Conservation (phyloP, 1,140 invertebrate genomes). For the Trichonephila inaurata region DNA sequence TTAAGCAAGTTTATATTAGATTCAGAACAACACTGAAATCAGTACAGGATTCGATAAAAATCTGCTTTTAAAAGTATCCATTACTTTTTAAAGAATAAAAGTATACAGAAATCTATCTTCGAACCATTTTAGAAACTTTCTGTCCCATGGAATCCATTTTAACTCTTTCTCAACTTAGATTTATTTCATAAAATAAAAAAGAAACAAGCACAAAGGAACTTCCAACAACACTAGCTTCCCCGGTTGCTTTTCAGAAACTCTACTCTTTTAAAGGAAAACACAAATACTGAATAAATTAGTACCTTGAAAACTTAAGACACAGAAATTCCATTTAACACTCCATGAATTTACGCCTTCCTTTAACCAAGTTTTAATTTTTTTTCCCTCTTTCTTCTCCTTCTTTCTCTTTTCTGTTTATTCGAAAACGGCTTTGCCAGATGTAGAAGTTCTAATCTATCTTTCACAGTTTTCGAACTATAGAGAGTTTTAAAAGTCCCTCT, state of each 20-base stretch:
- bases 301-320: slow-evolving; percentile 43
- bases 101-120: too few relatives aligned
- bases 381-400: background rate
- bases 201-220: background rate
- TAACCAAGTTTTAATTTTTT: background rate
- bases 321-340: slow-evolving; percentile 65
- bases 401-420: background rate
- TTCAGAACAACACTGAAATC: too few relatives aligned
- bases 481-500: background rate
- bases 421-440: slow-evolving; percentile 1
- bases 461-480: background rate
- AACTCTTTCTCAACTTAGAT: background rate
- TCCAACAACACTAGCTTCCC: background rate
- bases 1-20: too few relatives aligned
- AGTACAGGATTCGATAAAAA: too few relatives aligned
- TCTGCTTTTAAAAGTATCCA: too few relatives aligned
- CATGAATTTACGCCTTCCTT: slow-evolving; percentile 1
- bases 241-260: background rate
- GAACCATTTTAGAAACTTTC: background rate
- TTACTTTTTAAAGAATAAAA: too few relatives aligned
- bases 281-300: slow-evolving; percentile 58
- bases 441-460: slow-evolving; percentile 54
- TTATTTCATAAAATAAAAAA: background rate
- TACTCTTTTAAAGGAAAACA: slow-evolving; percentile 18
- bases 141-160: background rate